Base-by-base conservation (phyloP, 2,113 vertebrate species). In the Amblyornis subalaris region DNA sequence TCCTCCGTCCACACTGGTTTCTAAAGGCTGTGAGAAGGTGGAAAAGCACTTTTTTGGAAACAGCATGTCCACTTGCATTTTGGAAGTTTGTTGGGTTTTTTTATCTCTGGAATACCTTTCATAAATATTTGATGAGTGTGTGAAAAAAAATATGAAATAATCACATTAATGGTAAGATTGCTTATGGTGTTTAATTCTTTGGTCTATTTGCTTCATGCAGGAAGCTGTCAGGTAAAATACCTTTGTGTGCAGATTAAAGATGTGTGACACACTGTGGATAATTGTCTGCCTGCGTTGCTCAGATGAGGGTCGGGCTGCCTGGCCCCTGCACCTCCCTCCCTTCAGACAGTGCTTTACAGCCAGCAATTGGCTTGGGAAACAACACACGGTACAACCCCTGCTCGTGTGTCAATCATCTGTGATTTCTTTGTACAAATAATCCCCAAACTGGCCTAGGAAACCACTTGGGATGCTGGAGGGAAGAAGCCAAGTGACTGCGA, bases 11-110 rank as follows among this genome's bases (percentile, higher is more conserved):
- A 19, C 35, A 3, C 12, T 0, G 1, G n/a, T 83, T 76, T 65
- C 53, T 31, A 42, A 72, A 67, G 31, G 15, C 61, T 84, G 25
- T 2, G 8, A 66, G 19, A 53, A 61, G 50, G 26, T n/a, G 26
- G 7, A 14, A 70, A 90, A 80, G 20, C 20, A 51, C 35, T 22
- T 92, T 92, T 88, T 71, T 5, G 3, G 29, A 77, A 90, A 53
- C 11, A 44, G 16, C 23, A 16, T 16, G 11, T 23, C 26, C 35
- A 17, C 12, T 75, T 47, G 42, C 4, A 1, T 78, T 74, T 81
- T 51, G 40, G 13, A 35, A 28, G 4, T 33, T 48, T 5, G 4
- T 26, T 35, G 2, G 0, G 0, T 5, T 19, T 23, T 64, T 45
- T 44, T 10, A 4, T 67, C 40, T 9, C 31, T 53, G 31, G 10